Conservation (phyloP, 2,888 invertebrate species). For the Aporophyla nigra region DNA sequence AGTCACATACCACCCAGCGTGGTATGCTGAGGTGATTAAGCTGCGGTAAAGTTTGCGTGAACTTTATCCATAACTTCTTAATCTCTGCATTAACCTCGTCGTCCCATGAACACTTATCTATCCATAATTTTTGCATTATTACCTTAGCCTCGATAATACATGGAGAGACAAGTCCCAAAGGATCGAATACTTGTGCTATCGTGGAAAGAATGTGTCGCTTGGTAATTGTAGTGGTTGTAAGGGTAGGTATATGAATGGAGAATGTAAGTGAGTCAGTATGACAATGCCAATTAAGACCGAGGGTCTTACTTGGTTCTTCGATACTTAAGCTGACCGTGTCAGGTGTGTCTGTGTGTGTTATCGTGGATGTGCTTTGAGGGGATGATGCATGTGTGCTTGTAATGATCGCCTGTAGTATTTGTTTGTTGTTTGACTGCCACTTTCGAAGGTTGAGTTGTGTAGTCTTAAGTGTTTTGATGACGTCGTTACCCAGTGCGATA, state of each 20-base stretch:
- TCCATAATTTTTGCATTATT: neutral
- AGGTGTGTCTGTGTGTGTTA: neutral
- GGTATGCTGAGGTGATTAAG: neutral
- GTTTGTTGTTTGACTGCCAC: neutral
- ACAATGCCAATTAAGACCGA: neutral
- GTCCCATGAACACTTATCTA: neutral
- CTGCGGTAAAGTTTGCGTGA: neutral
- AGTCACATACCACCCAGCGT: neutral
- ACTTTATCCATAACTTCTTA: neutral
- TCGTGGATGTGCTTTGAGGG: neutral
- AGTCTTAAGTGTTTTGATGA: neutral
- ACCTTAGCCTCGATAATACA: neutral
- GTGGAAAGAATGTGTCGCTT: neutral
- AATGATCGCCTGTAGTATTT: slow-evolving; percentile 2
- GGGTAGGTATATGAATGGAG: neutral
- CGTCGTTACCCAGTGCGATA: neutral
- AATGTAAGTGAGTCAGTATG: neutral
- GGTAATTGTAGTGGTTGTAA: neutral
- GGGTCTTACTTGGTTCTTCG: neutral
- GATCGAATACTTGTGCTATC: neutral
- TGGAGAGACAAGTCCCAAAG: neutral
- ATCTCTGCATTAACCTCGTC: neutral
- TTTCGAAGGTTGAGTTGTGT: neutral
- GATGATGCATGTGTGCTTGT: neutral
- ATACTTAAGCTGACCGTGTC: neutral